Base-by-base conservation (phyloP, 2,888 invertebrate species). In the Pocota personata region DNA sequence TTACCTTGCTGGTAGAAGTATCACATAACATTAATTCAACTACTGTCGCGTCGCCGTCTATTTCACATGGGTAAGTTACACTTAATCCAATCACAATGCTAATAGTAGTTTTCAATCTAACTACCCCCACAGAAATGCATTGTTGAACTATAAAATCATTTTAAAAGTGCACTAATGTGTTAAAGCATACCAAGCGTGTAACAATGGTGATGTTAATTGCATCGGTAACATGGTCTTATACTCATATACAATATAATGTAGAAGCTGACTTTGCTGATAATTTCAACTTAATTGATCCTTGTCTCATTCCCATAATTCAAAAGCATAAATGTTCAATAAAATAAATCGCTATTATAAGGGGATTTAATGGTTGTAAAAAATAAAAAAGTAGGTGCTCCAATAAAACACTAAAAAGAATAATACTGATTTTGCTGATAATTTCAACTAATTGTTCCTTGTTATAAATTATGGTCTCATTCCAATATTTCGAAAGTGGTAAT, bases 221-320 rank as follows among this genome's bases (percentile, higher is more conserved):
- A 19, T 50, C 19, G 16, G 50, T 37, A 62, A 62, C 60, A 50
- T 50, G 27, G 24, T 37, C 12, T 12, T 69, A 24, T 16, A 55
- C 21, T 55, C 57, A 58, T 71, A 32, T 32, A 58, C 58, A 71
- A 71, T 71, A 58, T 71, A 71, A 71, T 71, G 46, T 8, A 71
- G 14, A 19, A 27, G 52, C 21, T 43, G 30, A 46, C 19, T 30
- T 46, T 1, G 10, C 30, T 46, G 62, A 6, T 16, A 46, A 16
- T 10, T 62, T 16, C 16, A 40, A 60, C 3, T 40, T 40, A 40
- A 60, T 40, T 60, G 40, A 14, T 46, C 43, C 12, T 40, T 46
- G 43, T 16, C 10, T 21, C 21, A n/a, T 21, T 14, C 8, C 6
- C 1, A 52, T 19, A 30, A 10, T 32, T 55, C 14, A 30, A 8